A percentile compares a stretch with the other conserved stretches of the same genome.
phyloP scores from a whole-genome alignment of 2,797 vertebrate genomes.

The Sphaeramia orbicularis region DNA sequence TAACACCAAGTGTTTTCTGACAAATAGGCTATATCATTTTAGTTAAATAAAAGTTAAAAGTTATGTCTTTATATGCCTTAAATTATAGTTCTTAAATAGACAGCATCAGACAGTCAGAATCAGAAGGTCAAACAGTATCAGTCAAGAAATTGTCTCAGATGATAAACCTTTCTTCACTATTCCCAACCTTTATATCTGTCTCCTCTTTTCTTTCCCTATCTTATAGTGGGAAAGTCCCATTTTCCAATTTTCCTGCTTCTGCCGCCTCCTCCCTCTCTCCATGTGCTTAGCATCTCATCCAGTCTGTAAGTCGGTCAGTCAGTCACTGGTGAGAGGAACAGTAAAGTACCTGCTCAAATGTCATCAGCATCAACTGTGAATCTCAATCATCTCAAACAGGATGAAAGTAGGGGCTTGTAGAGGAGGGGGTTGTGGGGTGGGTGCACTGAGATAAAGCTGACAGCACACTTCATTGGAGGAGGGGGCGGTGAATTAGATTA shows the following conservation, averaged over 20 bases:
- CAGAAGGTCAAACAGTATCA: no score
- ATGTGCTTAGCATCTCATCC: constrained; percentile 40
- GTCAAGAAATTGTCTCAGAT: not conserved
- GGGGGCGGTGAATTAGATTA: constrained; percentile 70
- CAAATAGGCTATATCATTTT: no score
- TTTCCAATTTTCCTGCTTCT: constrained; percentile 28
- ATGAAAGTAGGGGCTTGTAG: constrained; percentile 37
- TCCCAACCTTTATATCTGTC: constrained; percentile 13
- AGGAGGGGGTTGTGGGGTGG: constrained; percentile 28
- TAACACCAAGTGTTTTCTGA: no score
- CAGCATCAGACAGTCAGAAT: no score
- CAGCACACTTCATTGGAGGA: constrained; percentile 74
- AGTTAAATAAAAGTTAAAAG: no score
- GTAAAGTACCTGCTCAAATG: constrained; percentile 70
- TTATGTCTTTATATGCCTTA: no score
- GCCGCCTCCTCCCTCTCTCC: constrained; percentile 4
- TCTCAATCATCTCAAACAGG: constrained; percentile 75
- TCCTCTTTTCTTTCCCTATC: constrained; percentile 4
- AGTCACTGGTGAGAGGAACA: constrained; percentile 30
- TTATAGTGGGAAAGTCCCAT: not conserved
- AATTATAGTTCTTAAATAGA: no score
- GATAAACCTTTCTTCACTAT: not conserved
- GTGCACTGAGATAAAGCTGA: constrained; percentile 72
- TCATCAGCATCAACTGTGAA: constrained; percentile 75
- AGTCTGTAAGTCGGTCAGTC: constrained; percentile 42